Base-by-base conservation (phyloP, 2,888 invertebrate species). In the Leptinotarsa peninsularis region DNA sequence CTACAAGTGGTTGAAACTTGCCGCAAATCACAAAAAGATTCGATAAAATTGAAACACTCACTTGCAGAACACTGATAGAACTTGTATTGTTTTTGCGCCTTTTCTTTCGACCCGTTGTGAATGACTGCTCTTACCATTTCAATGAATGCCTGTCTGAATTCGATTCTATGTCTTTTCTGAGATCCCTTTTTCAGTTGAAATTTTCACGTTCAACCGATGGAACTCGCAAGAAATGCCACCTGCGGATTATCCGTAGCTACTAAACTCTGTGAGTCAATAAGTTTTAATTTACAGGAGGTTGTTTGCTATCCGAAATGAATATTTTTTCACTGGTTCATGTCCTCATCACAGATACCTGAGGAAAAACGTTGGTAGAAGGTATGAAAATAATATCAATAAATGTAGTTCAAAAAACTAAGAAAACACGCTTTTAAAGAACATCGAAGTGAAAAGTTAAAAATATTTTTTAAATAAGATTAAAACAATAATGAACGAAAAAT, bases 211-310 rank as follows among this genome's bases (percentile, higher is more conserved):
- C 0, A 54, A 54, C 4, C 54, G 54, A n/a, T 1, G 10, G 43
- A 43, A 43, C 10, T 43, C 43, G 13, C 43, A 43, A 43, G 54
- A 70, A 69, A 56, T 74, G 70, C 66, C 56, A 58, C 60, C 67
- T 69, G 60, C 49, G 68, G 75, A 75, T 66, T 68, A 72, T 75
- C 56, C 68, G 68, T 58, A 75, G 75, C 68, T 75, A 72, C 49
- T 43, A 3, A 43, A 43, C 43, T 43, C 43, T 43, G 10, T 10
- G 43, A 43, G 3, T 43, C 43, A 10, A 5, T 3, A 5, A 3
- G 7, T 43, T 43, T 43, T 3, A 43, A 43, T 43, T 2, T 13
- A 43, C 43, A 10, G 10, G 13, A 43, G 43, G 10, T 10, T 33
- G 33, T 33, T 33, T 33, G 33, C 33, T 33, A 1, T 7, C 33